phyloP scores from a whole-genome alignment of 1,140 invertebrate genomes.

The Drosophila nebulosa region DNA sequence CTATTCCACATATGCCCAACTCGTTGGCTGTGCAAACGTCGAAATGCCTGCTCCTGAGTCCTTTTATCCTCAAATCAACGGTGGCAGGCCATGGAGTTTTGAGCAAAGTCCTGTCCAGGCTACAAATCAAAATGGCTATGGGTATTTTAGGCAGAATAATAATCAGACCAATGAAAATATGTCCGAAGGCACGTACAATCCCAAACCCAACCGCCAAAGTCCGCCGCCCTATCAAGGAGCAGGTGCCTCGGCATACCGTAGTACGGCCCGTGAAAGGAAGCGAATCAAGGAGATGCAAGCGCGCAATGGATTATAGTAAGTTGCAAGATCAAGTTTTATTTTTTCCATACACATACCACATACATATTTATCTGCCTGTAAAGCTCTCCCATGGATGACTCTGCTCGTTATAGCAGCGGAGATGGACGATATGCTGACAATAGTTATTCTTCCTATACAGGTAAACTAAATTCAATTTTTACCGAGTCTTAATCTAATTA shows the following conservation, averaged over 20 bases:
- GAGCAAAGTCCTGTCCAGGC: background rate
- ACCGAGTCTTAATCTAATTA: too few relatives aligned
- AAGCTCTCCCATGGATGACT: constrained; percentile 18
- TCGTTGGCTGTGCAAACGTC: constrained; percentile 2
- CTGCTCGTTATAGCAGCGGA: constrained; percentile 17
- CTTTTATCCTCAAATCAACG: constrained; percentile 28
- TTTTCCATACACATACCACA: background rate
- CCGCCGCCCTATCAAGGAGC: background rate
- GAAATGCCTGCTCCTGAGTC: constrained; percentile 26
- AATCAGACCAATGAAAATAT: background rate
- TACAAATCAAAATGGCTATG: background rate
- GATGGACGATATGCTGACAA: background rate
- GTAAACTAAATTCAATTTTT: background rate
- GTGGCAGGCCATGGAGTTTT: background rate
- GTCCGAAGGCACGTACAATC: background rate
- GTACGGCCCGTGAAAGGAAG: background rate
- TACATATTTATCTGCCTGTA: too few relatives aligned
- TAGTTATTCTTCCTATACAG: background rate
- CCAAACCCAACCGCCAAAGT: background rate
- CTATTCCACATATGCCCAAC: constrained; percentile 24
- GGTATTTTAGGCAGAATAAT: background rate
- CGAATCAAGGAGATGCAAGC: constrained; percentile 30
- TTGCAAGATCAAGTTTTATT: background rate
- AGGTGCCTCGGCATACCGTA: constrained; percentile 28
- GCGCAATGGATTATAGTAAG: constrained; percentile 50